Base-by-base conservation (phyloP, 2,113 vertebrate species). In the Nymphicus hollandicus region DNA sequence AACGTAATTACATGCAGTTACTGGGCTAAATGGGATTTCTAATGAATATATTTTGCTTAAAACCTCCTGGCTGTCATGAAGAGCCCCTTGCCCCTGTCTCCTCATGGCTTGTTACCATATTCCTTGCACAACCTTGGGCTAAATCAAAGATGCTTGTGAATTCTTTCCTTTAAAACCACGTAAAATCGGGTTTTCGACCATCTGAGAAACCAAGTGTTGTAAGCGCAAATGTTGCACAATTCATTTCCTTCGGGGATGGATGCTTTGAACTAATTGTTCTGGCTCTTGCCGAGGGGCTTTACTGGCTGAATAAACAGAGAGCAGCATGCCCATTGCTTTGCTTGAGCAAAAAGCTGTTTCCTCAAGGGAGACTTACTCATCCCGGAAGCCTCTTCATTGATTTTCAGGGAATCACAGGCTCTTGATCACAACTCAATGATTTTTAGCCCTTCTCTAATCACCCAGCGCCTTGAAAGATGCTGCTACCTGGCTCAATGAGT, bases 401-500 rank as follows among this genome's bases (percentile, higher is more conserved):
- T 69, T 81, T 88, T 50, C 50, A 60, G 23, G 47, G 35, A 56
- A 31, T 37, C n/a, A 22, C 43, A 52, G 25, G 50, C n/a, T 79
- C 25, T 68, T 1, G 3, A 17, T 65, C 47, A 20, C 6, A 68
- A 24, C 60, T 23, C 39, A 16, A 7, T n/a, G 5, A 41, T 43
- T 84, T 84, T 71, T 27, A 79, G 52, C 55, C 16, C 37, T 68
- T 64, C 39, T 47, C 35, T 31, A 41, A 41, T 12, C 25, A 9
- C 19, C 23, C 7, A 9, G 2, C 31, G 27, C 28, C 44, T 33
- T 66, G 80, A 31, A 41, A 70, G 49, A 15, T 9, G 20, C 18
- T 37, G 4, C 46, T 63, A 47, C 53, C 80, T 4, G 10, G 37
- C 20, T 43, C 35, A 1, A 1, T 0, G 29, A 52, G 27, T 3